These are phyloP conservation scores for Drosophila willistoni DNA, from an alignment of 1,140 invertebrate genomes.

Conservation along the genomic window DNA sequence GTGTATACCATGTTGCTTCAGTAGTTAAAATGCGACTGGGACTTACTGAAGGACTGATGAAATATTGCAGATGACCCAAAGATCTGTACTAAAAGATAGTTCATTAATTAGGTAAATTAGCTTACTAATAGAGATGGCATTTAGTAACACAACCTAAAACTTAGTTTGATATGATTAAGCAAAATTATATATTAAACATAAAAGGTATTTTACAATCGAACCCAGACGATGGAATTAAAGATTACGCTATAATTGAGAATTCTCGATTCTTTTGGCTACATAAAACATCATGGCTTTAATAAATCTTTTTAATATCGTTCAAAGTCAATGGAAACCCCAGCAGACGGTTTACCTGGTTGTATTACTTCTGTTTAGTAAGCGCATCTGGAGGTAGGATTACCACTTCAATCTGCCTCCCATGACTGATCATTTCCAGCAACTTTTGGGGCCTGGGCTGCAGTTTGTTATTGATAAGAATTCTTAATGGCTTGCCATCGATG, in stretches of 20 bases:
- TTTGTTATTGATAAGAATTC: constrained; percentile 33
- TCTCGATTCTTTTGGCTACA: not conserved
- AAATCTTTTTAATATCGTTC: too few relatives aligned
- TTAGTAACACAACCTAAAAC: not conserved
- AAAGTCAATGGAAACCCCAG: not conserved
- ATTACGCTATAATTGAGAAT: not conserved
- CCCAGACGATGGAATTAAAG: too few relatives aligned
- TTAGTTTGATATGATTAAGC: too few relatives aligned
- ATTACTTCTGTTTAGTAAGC: not conserved
- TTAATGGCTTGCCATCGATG: constrained; percentile 9
- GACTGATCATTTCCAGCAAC: constrained; percentile 23
- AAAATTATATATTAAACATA: not conserved
- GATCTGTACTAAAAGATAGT: not conserved
- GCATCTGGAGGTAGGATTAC: not conserved
- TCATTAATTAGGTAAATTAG: not conserved
- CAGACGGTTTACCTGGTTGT: not conserved
- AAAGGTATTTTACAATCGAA: too few relatives aligned
- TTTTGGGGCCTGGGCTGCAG: constrained; percentile 21
- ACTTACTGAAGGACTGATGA: not conserved
- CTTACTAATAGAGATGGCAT: not conserved
- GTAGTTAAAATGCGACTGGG: not conserved
- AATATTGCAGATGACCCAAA: constrained; percentile 4
- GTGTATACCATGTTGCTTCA: constrained; percentile 49
- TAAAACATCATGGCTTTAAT: too few relatives aligned
- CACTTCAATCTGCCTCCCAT: constrained; percentile 5